Base-by-base conservation (phyloP, 2,888 invertebrate species). In the Mimachlamys varia region DNA sequence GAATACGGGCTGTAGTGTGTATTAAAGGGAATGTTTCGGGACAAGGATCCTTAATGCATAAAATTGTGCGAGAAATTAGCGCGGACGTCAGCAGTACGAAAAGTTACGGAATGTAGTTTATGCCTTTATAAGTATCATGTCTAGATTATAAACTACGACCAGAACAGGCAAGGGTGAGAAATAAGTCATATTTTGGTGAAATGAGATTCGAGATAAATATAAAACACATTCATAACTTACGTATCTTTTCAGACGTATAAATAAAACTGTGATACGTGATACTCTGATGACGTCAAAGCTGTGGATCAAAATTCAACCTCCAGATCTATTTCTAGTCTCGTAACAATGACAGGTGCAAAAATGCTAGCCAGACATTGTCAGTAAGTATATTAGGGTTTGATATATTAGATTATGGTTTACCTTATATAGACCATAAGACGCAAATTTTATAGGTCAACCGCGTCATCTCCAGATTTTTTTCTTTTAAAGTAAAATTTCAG, bases 191-290 rank as follows among this genome's bases (percentile, higher is more conserved):
- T 27, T 22, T 27, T 44, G 44, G 88, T 50, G 27, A 50, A 88
- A 49, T n/a, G 58, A 89, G 12, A 76, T 76, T 76, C 76, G 27
- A n/a, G 62, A 62, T 62, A 62, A 62, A 22, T n/a, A 62, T 62
- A 27, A 33, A 33, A 27, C 7, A 0, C 27, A 33, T 76, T 7
- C 44, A 44, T 44, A 5, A 44, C 7, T 44, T 44, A 44, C 44
- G 44, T 7, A 7, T 44, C 44, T 44, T 44, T 44, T 44, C 44
- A 44, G 44, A 7, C 3, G 44, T 44, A 44, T 44, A 44, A 44
- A 5, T 44, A 44, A n/a, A 44, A 44, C 4, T 44, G 44, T 44
- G 76, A 33, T 27, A 76, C 17, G 13, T 27, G 76, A 76, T 33
- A 27, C 12, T 12, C 76, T 76, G 17, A 76, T 76, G 76, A 76